A percentile compares a stretch with the other conserved stretches of the same genome.
These are phyloP conservation scores for Drosophila demipolita DNA, from an alignment of 2,888 invertebrate species.

Conservation along the genomic window DNA sequence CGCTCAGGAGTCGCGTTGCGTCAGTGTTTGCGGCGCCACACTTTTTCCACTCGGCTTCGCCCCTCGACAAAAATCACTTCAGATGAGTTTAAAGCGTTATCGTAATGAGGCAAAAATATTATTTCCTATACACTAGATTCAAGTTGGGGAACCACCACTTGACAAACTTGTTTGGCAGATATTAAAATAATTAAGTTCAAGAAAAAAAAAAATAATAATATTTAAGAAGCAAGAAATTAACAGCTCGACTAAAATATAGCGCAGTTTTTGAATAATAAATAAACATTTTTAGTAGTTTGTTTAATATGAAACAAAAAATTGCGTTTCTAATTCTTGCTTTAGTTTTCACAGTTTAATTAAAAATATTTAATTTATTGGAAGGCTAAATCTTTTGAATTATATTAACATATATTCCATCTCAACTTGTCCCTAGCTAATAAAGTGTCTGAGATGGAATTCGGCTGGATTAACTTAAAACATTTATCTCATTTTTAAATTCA, in stretches of 20 bases:
- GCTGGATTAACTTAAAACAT: not conserved
- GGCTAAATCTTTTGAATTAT: not conserved
- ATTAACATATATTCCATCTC: not conserved
- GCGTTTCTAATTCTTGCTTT: not conserved
- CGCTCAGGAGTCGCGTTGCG: conserved; percentile 33
- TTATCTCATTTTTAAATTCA: not conserved
- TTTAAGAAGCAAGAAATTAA: not conserved
- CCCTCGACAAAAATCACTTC: conserved; percentile 61
- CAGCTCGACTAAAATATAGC: not conserved
- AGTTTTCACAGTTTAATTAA: not conserved
- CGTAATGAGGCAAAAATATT: conserved; percentile 52
- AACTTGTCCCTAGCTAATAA: not conserved
- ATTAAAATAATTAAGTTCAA: not conserved
- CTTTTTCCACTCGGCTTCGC: conserved; percentile 66
- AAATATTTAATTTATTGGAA: not conserved
- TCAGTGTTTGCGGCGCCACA: conserved; percentile 46
- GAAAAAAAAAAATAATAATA: not conserved
- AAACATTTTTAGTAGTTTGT: not conserved
- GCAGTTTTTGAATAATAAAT: not conserved
- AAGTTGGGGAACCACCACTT: not conserved
- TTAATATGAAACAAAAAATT: not conserved
- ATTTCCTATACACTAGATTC: conserved; percentile 9
- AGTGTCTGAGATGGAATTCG: not conserved
- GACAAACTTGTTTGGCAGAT: not conserved
- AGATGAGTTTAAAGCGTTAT: conserved; percentile 61